Evolutionary conservation across 2,797 vertebrate genomes (phyloP), one percentile per base, ranked within the genome.

Genomic region (Moxostoma hubbsi): DNA sequence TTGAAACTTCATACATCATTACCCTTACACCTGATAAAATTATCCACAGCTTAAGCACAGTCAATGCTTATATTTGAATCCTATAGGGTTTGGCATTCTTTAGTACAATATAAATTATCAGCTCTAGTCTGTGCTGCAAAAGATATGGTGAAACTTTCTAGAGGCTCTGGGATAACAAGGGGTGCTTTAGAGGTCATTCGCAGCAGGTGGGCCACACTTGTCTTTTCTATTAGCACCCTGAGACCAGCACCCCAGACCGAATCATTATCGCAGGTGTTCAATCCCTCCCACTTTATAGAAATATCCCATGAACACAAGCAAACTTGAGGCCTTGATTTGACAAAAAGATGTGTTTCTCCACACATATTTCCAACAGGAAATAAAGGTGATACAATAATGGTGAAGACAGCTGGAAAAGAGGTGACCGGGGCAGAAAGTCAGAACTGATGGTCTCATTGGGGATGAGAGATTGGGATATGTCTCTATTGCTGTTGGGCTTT

Each of bases 231-330:
- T 43, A 76, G 62, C 51, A 49, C 10, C 13, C 57, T 51, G 71
- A 69, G 65, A 73, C 54, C 24, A 58, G 5, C 5, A 66, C 76
- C 73, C 79, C 63, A 12, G 55, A 65, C 66, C 57, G 58, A 82
- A 81, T 83, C 54, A 82, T 65, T 74, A 76, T 74, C 87, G 86
- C 90, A 92, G 90, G 88, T 93, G 91, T 87, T 83, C 92, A 90
- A 93, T 90, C 90, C 88, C 86, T 87, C 84, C 79, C 81, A 81
- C 79, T 84, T 84, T 81, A 46, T 57, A 61, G 69, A 86, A 82
- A 85, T 82, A 90, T 81, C 81, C 67, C 82, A 87, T 54, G 69
- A 85, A 87, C 82, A 87, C 77, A 84, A 86, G 85, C 83, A 87
- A 86, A 80, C 61, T 79, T 84, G 77, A 87, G 81, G 65, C 65